phyloP scores from a whole-genome alignment of 2,797 vertebrate species.

The Epinephelus awoara region DNA sequence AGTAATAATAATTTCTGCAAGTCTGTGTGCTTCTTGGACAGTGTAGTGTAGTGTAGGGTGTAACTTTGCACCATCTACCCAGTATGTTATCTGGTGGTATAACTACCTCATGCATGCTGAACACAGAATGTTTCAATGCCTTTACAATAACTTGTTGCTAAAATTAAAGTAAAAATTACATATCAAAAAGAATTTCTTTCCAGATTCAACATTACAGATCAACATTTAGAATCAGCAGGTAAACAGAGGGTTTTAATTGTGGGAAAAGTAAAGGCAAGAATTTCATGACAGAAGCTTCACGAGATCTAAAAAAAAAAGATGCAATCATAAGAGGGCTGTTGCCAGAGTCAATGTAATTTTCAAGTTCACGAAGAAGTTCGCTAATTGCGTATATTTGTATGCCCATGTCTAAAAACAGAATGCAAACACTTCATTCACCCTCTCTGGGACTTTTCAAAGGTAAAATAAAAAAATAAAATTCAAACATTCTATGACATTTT shows the following conservation, averaged over 20 bases:
- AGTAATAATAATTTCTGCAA: not conserved
- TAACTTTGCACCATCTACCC: not conserved
- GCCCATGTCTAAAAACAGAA: not conserved
- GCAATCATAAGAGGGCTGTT: not conserved
- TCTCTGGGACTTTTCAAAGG: no score
- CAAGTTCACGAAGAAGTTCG: not conserved
- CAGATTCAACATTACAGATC: not conserved
- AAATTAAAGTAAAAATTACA: not conserved
- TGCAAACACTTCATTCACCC: not conserved
- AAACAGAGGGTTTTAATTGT: not conserved
- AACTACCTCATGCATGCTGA: not conserved
- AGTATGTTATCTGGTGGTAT: not conserved
- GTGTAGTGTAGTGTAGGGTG: not conserved
- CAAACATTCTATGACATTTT: not conserved
- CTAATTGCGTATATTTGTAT: not conserved
- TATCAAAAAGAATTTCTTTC: not conserved
- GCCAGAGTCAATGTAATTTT: slow-evolving; percentile 1
- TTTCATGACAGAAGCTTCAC: not conserved
- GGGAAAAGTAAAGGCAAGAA: not conserved
- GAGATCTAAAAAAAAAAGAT: not conserved
- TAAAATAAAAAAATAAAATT: no score
- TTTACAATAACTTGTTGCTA: not conserved
- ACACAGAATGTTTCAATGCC: not conserved
- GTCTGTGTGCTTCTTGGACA: not conserved
- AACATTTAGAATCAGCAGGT: not conserved